phyloP scores from a whole-genome alignment of 2,797 vertebrate species.

The Phalanger gymnotis region DNA sequence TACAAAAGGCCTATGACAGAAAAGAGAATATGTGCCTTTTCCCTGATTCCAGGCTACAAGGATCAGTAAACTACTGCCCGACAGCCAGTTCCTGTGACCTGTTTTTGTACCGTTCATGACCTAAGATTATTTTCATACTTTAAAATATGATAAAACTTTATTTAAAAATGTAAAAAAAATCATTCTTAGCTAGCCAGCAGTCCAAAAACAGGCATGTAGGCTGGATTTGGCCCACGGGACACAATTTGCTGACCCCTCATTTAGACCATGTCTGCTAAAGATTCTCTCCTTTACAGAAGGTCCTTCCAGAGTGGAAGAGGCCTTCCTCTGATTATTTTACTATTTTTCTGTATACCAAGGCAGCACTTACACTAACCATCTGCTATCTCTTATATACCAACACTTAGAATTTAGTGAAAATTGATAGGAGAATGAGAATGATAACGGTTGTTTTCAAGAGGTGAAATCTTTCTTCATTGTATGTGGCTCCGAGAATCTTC shows the following conservation, averaged over 20 bases:
- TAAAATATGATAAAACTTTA: not conserved
- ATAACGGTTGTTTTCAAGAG: no score
- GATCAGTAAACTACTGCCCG: not conserved
- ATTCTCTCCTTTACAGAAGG: not conserved
- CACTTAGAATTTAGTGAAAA: no score
- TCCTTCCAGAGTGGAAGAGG: not conserved
- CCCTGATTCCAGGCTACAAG: not conserved
- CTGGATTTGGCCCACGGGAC: not conserved
- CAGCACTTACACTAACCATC: no score
- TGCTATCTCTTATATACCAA: no score
- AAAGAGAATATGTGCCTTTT: constrained; percentile 4
- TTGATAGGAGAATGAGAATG: no score
- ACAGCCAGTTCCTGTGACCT: not conserved
- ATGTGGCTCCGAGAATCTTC: no score
- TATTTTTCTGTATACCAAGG: no score
- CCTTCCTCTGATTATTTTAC: no score
- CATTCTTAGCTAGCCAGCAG: not conserved
- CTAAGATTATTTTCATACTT: not conserved
- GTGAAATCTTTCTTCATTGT: no score
- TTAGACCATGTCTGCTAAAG: not conserved
- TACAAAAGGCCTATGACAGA: constrained; percentile 83
- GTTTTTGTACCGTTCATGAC: not conserved
- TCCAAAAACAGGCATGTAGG: not conserved
- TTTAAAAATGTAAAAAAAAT: not conserved
- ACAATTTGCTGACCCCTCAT: not conserved